Evolutionary conservation across 2,888 invertebrate species (phyloP).

Genomic region (Dolomedes plantarius): DNA sequence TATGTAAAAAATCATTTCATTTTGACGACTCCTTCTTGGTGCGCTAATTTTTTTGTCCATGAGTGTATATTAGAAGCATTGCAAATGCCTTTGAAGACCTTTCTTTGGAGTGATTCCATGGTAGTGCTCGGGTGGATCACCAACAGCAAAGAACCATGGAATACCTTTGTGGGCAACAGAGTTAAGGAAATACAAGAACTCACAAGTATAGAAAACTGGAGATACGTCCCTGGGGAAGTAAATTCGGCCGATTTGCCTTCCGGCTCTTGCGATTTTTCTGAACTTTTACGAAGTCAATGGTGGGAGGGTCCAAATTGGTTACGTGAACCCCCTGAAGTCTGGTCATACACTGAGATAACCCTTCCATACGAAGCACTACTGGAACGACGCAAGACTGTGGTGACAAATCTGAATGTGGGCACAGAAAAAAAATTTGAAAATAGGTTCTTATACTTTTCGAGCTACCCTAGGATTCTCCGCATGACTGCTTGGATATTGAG

Average conservation of each 20-base stretch:
- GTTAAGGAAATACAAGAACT: constrained; percentile 13
- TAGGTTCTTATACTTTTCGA: no score
- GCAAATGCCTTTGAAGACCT: constrained; percentile 2
- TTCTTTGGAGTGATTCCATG: constrained; percentile 25
- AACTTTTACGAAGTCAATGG: background rate
- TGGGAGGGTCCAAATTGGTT: background rate
- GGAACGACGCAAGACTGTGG: no score
- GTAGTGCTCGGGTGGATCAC: background rate
- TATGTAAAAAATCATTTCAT: no score
- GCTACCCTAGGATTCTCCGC: no score
- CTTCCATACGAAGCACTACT: no score
- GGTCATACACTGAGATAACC: background rate
- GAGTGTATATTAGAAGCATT: background rate
- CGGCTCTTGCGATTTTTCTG: background rate
- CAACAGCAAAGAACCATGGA: constrained; percentile 4
- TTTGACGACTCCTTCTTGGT: no score
- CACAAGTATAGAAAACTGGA: no score
- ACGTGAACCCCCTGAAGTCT: background rate
- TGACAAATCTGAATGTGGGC: no score
- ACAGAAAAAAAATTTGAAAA: no score
- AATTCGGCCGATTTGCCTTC: constrained; percentile 22
- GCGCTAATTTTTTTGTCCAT: no score
- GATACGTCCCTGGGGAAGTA: background rate
- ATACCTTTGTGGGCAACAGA: background rate
- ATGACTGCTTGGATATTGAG: no score